These are phyloP conservation scores for Marcusenius ussheri DNA, from an alignment of 2,113 vertebrate genomes.

Conservation along the genomic window DNA sequence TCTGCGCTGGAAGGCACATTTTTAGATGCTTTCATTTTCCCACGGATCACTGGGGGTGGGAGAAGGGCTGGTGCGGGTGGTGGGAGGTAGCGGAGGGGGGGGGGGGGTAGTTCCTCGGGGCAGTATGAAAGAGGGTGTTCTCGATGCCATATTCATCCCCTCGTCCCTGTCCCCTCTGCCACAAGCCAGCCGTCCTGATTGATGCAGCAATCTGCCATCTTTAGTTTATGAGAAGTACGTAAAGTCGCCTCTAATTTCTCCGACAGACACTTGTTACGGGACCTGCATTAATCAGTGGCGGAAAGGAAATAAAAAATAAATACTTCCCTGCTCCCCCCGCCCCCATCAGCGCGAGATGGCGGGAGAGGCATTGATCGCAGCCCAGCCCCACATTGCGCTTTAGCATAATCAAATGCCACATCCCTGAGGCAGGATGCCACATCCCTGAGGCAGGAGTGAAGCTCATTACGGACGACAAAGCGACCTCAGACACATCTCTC, in stretches of 20 bases:
- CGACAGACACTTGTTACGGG: neutral
- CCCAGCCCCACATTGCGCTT: neutral
- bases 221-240: neutral
- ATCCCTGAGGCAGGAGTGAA: neutral
- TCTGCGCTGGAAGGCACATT: neutral
- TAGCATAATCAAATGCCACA: conserved; percentile 3
- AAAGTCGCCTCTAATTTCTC: neutral
- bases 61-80: too few species aligned
- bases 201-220: neutral
- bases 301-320: neutral
- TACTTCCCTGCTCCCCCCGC: neutral
- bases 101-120: neutral
- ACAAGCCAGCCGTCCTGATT: neutral
- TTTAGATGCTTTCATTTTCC: neutral
- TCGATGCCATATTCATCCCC: neutral
- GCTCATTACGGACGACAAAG: neutral
- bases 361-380: neutral
- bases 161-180: neutral
- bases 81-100: neutral
- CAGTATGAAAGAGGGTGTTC: neutral
- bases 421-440: neutral
- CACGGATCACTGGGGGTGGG: neutral
- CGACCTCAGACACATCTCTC: neutral
- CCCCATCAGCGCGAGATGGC: neutral
- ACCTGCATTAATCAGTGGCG: neutral